These are phyloP conservation scores for Herminia tarsipennalis DNA, from an alignment of 2,888 invertebrate species.

Conservation along the genomic window DNA sequence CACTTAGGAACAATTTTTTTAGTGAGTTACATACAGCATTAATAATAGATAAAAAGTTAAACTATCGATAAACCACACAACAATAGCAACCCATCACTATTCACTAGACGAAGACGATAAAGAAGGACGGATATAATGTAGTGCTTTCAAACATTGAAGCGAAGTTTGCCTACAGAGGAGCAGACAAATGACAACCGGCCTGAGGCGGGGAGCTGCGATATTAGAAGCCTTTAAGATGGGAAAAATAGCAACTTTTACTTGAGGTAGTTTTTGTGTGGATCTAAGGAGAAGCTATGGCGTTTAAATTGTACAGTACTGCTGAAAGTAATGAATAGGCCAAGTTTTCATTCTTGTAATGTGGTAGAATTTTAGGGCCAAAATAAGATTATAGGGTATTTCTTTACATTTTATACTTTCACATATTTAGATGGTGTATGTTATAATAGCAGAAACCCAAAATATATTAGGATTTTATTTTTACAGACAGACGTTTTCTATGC, in stretches of 20 bases:
- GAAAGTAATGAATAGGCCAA: no score
- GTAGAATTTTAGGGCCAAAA: no score
- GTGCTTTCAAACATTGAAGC: slow-evolving; percentile 82
- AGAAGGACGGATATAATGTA: slow-evolving; percentile 80
- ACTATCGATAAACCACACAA: slow-evolving; percentile 1
- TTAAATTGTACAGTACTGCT: no score
- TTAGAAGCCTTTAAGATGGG: slow-evolving; percentile 83
- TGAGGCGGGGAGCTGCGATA: slow-evolving; percentile 74
- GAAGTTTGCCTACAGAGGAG: slow-evolving; percentile 79
- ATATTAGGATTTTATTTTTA: no score
- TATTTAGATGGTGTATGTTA: no score
- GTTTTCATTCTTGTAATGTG: no score
- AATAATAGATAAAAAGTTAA: background rate
- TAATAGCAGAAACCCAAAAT: no score
- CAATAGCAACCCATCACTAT: slow-evolving; percentile 25
- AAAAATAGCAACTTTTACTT: slow-evolving; percentile 83
- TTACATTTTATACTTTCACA: no score
- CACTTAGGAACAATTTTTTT: no score
- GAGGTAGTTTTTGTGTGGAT: slow-evolving; percentile 56
- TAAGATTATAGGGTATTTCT: no score
- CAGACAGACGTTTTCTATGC: no score
- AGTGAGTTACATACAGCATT: no score
- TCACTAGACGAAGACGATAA: slow-evolving; percentile 63
- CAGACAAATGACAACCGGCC: slow-evolving; percentile 83
- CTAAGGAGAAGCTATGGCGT: slow-evolving; percentile 18